Base-by-base conservation (phyloP, 2,888 invertebrate species). In the Galerucella pusilla region DNA sequence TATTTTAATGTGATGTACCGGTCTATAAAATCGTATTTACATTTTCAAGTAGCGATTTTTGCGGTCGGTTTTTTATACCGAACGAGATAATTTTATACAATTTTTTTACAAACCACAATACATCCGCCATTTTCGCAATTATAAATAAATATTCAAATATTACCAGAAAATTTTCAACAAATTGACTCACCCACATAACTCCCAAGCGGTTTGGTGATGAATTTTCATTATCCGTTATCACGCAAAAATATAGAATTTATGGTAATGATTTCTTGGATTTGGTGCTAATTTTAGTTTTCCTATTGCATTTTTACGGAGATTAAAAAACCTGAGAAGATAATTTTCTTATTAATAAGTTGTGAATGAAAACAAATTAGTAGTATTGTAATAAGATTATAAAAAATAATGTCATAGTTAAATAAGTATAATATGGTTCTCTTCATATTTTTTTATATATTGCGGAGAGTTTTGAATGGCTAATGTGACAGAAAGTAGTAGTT, bases 101-200 rank as follows among this genome's bases (percentile, higher is more conserved):
- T 65, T 65, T 16, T 16, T 71, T 11, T 7, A 42, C 12, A 20
- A 46, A 64, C 16, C 35, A 52, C 52, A 45, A 63, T 59, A 71
- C 49, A 70, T 71, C 64, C 64, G 64, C 11, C 45, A 65, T 71
- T 6, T 57, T 71, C 54, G 45, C 45, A 65, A 65, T 57, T 54
- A 71, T 54, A 28, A 64, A 60, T 45, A 59, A 46, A 69, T 42
- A 46, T 28, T 16, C 14, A 52, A 61, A 64, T 65, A 63, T 65
- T 20, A 42, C 20, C 12, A 28, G 49, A 71, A 12, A 42, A 54
- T 46, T 71, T 65, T 45, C 65, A 45, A 1, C 10, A 20, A 54
- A 67, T 72, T 66, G 59, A 67, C 66, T 67, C 49, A 72, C 59
- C 72, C 72, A 57, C 72, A 72, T 72, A 66, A 59, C 28, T 66